These are phyloP conservation scores for Ceratitis capitata DNA, from an alignment of 1,140 invertebrate species.

Conservation along the genomic window DNA sequence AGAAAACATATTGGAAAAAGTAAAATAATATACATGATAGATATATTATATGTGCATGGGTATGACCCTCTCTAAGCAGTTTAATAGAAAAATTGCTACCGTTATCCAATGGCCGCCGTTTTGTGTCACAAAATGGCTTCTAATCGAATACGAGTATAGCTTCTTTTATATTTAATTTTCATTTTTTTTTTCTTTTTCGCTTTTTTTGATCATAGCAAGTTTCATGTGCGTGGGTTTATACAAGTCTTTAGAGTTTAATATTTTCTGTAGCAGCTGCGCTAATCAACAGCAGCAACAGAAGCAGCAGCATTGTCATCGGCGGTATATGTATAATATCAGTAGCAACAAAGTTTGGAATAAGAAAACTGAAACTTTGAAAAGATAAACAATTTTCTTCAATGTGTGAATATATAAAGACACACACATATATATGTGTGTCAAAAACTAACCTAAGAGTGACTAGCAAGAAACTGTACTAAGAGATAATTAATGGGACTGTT, in stretches of 20 bases:
- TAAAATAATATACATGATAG: neutral
- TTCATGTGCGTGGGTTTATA: neutral
- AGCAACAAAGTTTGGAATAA: neutral
- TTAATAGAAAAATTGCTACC: neutral
- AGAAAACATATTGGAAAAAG: neutral
- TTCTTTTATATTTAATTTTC: neutral
- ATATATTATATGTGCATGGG: neutral
- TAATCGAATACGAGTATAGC: neutral
- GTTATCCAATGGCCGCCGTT: neutral
- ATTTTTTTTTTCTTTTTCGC: too few relatives aligned
- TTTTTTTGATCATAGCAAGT: too few relatives aligned
- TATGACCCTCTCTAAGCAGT: neutral
- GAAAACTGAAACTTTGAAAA: neutral
- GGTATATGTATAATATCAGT: neutral
- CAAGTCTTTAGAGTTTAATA: neutral
- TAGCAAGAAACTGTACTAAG: too few relatives aligned
- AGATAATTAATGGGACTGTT: too few relatives aligned
- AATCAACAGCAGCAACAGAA: neutral
- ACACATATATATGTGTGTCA: neutral
- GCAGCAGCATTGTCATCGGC: neutral
- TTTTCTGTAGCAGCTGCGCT: neutral
- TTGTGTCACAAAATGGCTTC: neutral
- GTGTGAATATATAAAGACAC: too few relatives aligned
- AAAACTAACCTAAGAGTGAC: too few relatives aligned
- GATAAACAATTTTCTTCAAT: too few relatives aligned